A percentile compares a stretch with the other conserved stretches of the same genome.
phyloP scores from a whole-genome alignment of 2,888 invertebrate species.

The Nemoura dubitans region DNA sequence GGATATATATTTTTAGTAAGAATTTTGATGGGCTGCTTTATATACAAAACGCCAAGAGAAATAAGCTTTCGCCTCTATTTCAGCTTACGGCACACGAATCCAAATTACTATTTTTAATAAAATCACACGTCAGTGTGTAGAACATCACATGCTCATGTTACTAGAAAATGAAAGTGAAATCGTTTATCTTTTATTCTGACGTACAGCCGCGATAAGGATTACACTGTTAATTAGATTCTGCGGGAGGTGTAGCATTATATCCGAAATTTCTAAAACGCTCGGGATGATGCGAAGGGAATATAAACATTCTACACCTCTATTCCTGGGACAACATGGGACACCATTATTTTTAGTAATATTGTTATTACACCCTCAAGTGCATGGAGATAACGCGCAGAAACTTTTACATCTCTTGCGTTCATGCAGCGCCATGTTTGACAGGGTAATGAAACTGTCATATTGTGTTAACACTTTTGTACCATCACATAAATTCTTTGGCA shows the following conservation, averaged over 20 bases:
- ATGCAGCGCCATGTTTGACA: not conserved
- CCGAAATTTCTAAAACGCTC: not conserved
- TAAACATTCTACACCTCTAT: not conserved
- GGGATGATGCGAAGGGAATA: not conserved
- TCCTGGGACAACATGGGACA: not conserved
- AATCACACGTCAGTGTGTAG: not conserved
- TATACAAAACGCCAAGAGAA: too few relatives aligned
- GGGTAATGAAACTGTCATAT: not conserved
- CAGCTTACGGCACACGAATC: not conserved
- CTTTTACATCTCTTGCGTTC: not conserved
- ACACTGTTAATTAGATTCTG: not conserved
- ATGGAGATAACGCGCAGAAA: not conserved
- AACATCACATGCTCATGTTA: not conserved
- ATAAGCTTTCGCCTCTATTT: not conserved
- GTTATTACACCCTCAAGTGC: conserved; percentile 12
- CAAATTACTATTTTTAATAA: not conserved
- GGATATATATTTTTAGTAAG: not conserved
- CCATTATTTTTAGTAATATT: conserved; percentile 12
- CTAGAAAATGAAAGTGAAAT: conserved; percentile 7
- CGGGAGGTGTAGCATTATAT: not conserved
- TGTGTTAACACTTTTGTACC: not conserved
- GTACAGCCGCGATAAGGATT: conserved; percentile 4
- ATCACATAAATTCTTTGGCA: not conserved
- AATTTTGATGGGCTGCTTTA: too few relatives aligned
- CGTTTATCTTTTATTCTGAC: not conserved